Conservation (phyloP, 2,113 vertebrate species). For the Rhipidura dahli region DNA sequence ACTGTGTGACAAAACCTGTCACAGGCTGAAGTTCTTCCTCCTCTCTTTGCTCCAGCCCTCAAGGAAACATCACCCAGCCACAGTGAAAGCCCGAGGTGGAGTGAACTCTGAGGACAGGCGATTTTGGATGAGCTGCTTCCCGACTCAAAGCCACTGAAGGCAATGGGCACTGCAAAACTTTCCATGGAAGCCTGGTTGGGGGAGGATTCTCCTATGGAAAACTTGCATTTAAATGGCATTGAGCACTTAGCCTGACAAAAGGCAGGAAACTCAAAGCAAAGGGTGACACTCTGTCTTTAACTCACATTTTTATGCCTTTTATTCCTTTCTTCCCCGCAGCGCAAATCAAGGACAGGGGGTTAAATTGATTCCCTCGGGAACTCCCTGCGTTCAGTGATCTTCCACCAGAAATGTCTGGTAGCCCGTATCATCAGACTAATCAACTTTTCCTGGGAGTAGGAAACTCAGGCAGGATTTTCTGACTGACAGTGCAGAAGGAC, state of each 20-base stretch:
- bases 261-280: slow-evolving; percentile 60
- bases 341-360: slow-evolving; percentile 33
- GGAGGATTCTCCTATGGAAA: background rate
- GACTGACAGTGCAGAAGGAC: background rate
- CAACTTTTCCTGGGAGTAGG: background rate
- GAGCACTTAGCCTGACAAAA: slow-evolving; percentile 52
- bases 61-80: background rate
- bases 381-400: background rate
- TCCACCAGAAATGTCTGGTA: background rate
- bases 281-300: slow-evolving; percentile 30
- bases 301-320: slow-evolving; percentile 53
- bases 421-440: background rate
- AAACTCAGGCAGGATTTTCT: background rate
- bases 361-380: background rate
- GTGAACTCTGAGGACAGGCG: background rate
- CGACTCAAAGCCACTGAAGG: background rate
- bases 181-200: background rate
- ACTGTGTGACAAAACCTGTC: background rate
- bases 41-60: background rate
- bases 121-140: background rate
- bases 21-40: background rate
- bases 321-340: background rate
- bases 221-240: slow-evolving; percentile 43
- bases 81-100: background rate
- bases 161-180: background rate